A percentile compares a stretch with the other conserved stretches of the same genome.
phyloP scores from a whole-genome alignment of 2,888 invertebrate genomes.

The Trileptium ribeirensis region DNA sequence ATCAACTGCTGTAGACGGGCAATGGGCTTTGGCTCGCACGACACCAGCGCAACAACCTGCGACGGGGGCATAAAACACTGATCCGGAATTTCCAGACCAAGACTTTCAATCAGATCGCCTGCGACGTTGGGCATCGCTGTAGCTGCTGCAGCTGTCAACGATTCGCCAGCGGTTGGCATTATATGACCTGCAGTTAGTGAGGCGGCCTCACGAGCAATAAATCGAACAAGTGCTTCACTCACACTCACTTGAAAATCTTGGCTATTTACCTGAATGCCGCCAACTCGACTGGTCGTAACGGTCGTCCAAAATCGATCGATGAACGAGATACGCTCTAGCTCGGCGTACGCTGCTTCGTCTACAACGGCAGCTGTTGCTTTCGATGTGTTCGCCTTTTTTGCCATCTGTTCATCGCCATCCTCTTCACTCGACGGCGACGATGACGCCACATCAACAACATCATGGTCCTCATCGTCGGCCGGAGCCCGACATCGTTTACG shows the following conservation, averaged over 20 bases:
- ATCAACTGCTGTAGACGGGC: neutral
- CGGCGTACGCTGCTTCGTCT: too few relatives aligned
- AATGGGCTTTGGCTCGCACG: neutral
- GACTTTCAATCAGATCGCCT: neutral
- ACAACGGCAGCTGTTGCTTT: too few relatives aligned
- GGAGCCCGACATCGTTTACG: too few relatives aligned
- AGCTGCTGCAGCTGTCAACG: neutral
- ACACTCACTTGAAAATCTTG: neutral
- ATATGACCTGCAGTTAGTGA: neutral
- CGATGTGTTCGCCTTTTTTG: too few relatives aligned
- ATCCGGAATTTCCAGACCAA: neutral
- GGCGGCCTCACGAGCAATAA: neutral
- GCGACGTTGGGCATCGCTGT: neutral
- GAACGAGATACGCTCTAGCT: too few relatives aligned
- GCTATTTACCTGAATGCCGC: too few relatives aligned
- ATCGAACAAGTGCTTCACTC: neutral
- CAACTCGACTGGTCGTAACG: too few relatives aligned
- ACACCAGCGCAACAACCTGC: neutral
- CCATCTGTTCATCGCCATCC: too few relatives aligned
- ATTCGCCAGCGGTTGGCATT: too few relatives aligned
- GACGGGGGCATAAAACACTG: neutral
- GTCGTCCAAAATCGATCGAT: neutral
- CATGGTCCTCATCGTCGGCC: too few relatives aligned
- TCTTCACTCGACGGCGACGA: too few relatives aligned
- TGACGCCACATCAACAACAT: too few relatives aligned